Base-by-base conservation (phyloP, 2,113 vertebrate genomes). In the Chloropsis cyanopogon region DNA sequence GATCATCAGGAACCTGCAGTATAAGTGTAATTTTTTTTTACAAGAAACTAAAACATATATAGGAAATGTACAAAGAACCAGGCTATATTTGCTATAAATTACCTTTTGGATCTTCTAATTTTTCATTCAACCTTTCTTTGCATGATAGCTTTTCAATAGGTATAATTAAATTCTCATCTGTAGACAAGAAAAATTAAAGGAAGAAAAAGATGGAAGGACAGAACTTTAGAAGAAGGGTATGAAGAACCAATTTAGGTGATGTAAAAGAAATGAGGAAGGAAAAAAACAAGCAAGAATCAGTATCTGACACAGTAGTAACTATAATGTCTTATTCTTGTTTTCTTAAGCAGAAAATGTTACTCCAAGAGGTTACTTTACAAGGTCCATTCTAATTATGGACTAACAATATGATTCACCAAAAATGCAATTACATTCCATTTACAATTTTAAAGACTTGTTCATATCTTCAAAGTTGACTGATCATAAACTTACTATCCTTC, bases 81-180 rank as follows among this genome's bases (percentile, higher is more conserved):
- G 70, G 49, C 28, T 71, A 49, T 33, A 66, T 80, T 41, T 80
- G 17, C 82, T 85, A 72, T 86, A 78, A 95, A 68, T 97, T 98
- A 99, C 98, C 98, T 99, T 98, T 98, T 68, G 96, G 96, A 63
- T 98, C 97, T 94, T 99, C 98, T 94, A 98, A 95, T 96, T 98
- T 98, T 97, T 99, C 98, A 96, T 97, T 97, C 90, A 98, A 94
- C 91, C 95, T 98, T 97, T 98, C 99, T 98, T 97, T 98, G 93
- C 98, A 97, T 90, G 98, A 97, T 31, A 98, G 96, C 56, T 98
- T 99, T 97, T 98, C 98, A 96, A 96, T 96, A 95, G 98, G 97
- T 95, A 98, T 98, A 97, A 98, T 96, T 96, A 97, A 93, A 90
- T 97, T 98, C 88, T 98, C 98, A 97, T 99, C 98, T 99, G 96